phyloP scores from a whole-genome alignment of 2,888 invertebrate species.

The Leptinotarsa tumamoca region DNA sequence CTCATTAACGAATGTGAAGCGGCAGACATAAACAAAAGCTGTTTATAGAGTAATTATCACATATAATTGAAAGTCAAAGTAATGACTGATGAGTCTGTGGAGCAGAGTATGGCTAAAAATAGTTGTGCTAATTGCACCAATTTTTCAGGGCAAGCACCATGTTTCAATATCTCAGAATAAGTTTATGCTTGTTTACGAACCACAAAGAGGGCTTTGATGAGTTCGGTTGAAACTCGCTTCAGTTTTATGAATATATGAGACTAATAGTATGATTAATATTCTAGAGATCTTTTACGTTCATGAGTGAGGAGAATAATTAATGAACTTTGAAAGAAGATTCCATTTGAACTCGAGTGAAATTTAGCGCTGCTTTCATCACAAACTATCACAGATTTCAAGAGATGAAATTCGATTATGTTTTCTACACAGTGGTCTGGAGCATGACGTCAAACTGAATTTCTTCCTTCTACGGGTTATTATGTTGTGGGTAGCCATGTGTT shows the following conservation, averaged over 20 bases:
- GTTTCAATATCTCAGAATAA: conserved; percentile 20
- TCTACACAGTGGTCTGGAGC: too few relatives aligned
- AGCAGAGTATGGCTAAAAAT: conserved; percentile 34
- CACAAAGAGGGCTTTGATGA: conserved; percentile 28
- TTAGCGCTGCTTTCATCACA: too few relatives aligned
- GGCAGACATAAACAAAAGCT: conserved; percentile 47
- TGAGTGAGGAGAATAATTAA: conserved; percentile 7
- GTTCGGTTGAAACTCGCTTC: conserved; percentile 5
- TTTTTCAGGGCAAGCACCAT: conserved; percentile 22
- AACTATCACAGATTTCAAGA: too few relatives aligned
- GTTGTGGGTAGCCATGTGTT: too few relatives aligned
- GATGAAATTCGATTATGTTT: too few relatives aligned
- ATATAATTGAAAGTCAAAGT: conserved; percentile 46
- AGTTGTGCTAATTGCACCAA: conserved; percentile 30
- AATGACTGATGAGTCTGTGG: conserved; percentile 46
- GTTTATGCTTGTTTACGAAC: conserved; percentile 24
- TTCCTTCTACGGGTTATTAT: too few relatives aligned
- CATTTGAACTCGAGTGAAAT: too few relatives aligned
- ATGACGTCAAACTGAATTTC: too few relatives aligned
- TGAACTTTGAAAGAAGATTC: background rate
- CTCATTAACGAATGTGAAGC: conserved; percentile 36
- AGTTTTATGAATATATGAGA: conserved; percentile 17
- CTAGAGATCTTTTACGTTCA: background rate
- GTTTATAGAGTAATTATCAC: conserved; percentile 50
- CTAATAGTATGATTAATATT: conserved; percentile 19